These are phyloP conservation scores for Halocynthia roretzi DNA, from an alignment of 23 tunicate species.

Conservation along the genomic window DNA sequence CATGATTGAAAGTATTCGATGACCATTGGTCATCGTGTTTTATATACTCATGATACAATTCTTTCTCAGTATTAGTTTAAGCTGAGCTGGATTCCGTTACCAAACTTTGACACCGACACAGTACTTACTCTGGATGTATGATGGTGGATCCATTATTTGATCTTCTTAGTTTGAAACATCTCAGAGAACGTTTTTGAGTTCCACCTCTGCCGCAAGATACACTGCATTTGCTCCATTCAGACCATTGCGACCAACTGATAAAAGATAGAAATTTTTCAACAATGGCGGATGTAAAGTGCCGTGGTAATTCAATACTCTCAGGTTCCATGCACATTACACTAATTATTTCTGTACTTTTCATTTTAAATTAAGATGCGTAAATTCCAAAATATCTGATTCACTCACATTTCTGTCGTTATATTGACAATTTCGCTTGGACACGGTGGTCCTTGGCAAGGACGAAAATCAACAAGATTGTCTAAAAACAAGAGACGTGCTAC, in stretches of 20 bases:
- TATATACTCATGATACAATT: too few relatives aligned
- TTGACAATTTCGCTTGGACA: background rate
- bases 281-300: too few relatives aligned
- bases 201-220: constrained; percentile 60
- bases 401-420: background rate
- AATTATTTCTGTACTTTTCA: background rate
- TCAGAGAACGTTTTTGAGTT: constrained; percentile 20
- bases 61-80: too few relatives aligned
- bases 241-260: constrained; percentile 48
- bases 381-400: too few relatives aligned
- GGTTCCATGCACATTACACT: too few relatives aligned
- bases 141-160: too few relatives aligned
- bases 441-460: background rate
- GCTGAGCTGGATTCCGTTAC: too few relatives aligned
- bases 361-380: background rate
- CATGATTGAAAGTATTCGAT: too few relatives aligned
- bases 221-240: constrained; percentile 56
- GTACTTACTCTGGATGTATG: too few relatives aligned
- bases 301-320: too few relatives aligned
- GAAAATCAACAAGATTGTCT: constrained; percentile 2
- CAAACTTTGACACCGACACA: background rate
- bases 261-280: constrained; percentile 4
- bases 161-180: background rate
- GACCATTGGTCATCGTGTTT: too few relatives aligned
- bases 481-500: background rate